Evolutionary conservation across 2,888 invertebrate genomes (phyloP), one percentile per base, ranked within the genome.

Genomic region (Lumbricus terrestris): DNA sequence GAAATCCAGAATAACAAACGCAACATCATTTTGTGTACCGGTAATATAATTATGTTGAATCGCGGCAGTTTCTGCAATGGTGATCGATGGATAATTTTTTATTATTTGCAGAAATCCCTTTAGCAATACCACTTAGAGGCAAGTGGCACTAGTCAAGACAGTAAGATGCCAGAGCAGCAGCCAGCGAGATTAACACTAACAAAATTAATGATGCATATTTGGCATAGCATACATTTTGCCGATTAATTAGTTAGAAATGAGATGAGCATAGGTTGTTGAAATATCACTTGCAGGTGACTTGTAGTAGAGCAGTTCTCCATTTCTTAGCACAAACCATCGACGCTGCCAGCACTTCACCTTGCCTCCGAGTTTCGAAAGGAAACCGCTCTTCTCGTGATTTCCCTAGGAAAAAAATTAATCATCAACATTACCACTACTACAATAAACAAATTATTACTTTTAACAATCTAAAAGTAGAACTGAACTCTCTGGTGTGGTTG

Each of bases 331-430:
- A 94, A 99, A 99, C 97, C 98, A 99, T 93, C 98, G 96, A 94
- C 98, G 97, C 93, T 98, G 96, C 98, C 99, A 98, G 0, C 98
- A 98, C 95, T 98, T 99, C 38, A 99, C 96, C 95, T 98, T 98
- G 37, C 99, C 99, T 35, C 98, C 98, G 92, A 97, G 96, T 95
- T 97, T 97, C 85, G 97, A 97, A 85, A 98, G 96, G 94, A 97
- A 98, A 0, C 98, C 98, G 93, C 96, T 96, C 95, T 98, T 98
- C 95, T 98, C 98, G 89, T 98, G 90, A 89, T 88, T 88, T 69
- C 91, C 92, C 92, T 92, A 88, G 23, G n/a, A n/a, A 91, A 82
- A 69, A 33, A 20, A 85, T 8, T 35, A 34, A 47, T 88, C 6
- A 47, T 47, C 23, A 47, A 23, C 8, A 47, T 15, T 88, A 37